A percentile compares a stretch with the other conserved stretches of the same genome.
phyloP scores from a whole-genome alignment of 2,888 invertebrate genomes.

The Dynastes maya region DNA sequence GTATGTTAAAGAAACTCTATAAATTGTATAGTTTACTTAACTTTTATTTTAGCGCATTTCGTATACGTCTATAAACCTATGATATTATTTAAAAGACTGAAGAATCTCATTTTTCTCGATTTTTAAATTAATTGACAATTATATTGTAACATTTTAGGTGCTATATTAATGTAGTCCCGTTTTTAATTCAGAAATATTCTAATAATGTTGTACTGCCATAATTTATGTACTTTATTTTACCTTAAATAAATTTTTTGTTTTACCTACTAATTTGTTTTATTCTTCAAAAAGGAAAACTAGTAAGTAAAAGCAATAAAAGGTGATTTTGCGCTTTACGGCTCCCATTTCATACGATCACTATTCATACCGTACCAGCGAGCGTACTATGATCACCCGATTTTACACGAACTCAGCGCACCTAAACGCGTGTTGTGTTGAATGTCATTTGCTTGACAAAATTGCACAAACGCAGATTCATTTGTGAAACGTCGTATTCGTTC shows the following conservation, averaged over 20 bases:
- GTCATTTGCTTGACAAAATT: too few relatives aligned
- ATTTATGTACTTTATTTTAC: conserved; percentile 43
- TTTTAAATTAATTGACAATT: background rate
- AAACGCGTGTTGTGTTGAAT: too few relatives aligned
- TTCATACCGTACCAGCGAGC: too few relatives aligned
- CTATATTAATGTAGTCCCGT: conserved; percentile 28
- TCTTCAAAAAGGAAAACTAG: conserved; percentile 3
- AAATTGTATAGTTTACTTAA: background rate
- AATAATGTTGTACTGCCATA: conserved; percentile 31
- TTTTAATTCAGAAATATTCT: background rate
- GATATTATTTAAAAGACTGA: conserved; percentile 37
- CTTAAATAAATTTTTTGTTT: conserved; percentile 24
- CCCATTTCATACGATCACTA: too few relatives aligned
- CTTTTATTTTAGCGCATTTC: conserved; percentile 70
- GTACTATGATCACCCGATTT: too few relatives aligned
- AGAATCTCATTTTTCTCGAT: conserved; percentile 13
- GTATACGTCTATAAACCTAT: conserved; percentile 57
- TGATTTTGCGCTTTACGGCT: too few relatives aligned
- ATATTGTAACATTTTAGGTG: conserved; percentile 8
- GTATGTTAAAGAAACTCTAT: conserved; percentile 71
- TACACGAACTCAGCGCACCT: too few relatives aligned
- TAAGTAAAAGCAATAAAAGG: background rate
- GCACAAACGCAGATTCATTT: too few relatives aligned
- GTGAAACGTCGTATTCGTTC: too few relatives aligned
- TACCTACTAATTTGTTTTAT: background rate